Base-by-base conservation (phyloP, 2,797 vertebrate genomes). In the Sebastes vulpes region DNA sequence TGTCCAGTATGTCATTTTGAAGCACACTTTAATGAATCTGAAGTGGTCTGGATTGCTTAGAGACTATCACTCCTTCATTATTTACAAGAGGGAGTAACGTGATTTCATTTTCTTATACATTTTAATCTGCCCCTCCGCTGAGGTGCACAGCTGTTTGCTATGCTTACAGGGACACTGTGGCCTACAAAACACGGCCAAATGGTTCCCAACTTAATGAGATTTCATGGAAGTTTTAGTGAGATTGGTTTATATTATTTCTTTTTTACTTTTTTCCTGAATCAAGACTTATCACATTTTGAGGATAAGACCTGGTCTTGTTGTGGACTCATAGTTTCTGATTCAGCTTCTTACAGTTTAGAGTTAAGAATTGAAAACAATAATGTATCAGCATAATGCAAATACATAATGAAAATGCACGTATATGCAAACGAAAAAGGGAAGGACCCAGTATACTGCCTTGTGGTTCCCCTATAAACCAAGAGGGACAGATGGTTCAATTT, bases 71-170 rank as follows among this genome's bases (percentile, higher is more conserved):
- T 73, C 38, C 82, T 85, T 77, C 12, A 18, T 53, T 57, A 82
- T 76, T 73, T 83, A 77, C 65, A 53, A 53, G 67, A 67, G 46
- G 75, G 72, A 72, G 50, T 52, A 48, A 67, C 6, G 52, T 79
- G 85, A 84, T 83, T 91, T 89, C 20, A 78, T 83, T 89, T 83
- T 42, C 65, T 61, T 38, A 52, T 57, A 71, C 28, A 69, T 72
- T 65, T 68, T 65, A 71, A 73, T 89, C 58, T 60, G 12, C 46
- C 16, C 31, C 48, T 76, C 9, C n/a, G 5, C 52, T 25, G n/a
- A 72, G 52, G 58, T 72, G 35, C 76, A 54, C 25, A 65, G 64
- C 75, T 77, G 60, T 67, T 79, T 80, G 16, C 42, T 28, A 7
- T 74, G 73, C 57, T 64, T 65, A 68, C 12, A 56, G 64, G n/a